Percentiles rank a stretch among this genome's conserved stretches.
Conservation (phyloP, 2,113 vertebrate species). For the Phaethon lepturus region DNA sequence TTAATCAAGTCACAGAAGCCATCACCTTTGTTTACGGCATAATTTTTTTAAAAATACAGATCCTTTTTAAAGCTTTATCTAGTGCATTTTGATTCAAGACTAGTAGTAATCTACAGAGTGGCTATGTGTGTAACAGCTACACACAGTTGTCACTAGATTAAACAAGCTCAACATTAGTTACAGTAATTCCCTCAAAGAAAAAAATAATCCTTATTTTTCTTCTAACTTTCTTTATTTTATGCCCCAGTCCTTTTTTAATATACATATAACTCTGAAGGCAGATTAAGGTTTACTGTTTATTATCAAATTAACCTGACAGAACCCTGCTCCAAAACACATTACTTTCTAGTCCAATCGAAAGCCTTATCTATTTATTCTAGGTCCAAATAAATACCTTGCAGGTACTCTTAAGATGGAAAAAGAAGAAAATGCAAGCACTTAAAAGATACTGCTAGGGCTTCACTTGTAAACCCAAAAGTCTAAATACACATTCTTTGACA, state of each 20-base stretch:
- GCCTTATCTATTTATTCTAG: not conserved
- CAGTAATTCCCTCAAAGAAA: not conserved
- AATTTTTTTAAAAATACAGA: not conserved
- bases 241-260: not conserved
- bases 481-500: not conserved
- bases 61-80: not conserved
- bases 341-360: not conserved
- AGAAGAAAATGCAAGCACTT: not conserved
- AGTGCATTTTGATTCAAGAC: not conserved
- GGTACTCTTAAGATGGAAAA: not conserved
- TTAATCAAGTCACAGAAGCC: not conserved
- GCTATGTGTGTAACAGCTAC: not conserved
- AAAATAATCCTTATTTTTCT: not conserved
- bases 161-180: not conserved
- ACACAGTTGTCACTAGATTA: not conserved
- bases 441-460: not conserved
- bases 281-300: not conserved
- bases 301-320: not conserved
- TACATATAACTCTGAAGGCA: not conserved
- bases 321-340: not conserved
- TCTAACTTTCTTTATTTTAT: not conserved
- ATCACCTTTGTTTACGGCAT: not conserved
- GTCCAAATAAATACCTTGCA: not conserved
- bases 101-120: not conserved
- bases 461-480: not conserved